These are phyloP conservation scores for Erannis defoliaria DNA, from an alignment of 2,888 invertebrate species.

Conservation along the genomic window DNA sequence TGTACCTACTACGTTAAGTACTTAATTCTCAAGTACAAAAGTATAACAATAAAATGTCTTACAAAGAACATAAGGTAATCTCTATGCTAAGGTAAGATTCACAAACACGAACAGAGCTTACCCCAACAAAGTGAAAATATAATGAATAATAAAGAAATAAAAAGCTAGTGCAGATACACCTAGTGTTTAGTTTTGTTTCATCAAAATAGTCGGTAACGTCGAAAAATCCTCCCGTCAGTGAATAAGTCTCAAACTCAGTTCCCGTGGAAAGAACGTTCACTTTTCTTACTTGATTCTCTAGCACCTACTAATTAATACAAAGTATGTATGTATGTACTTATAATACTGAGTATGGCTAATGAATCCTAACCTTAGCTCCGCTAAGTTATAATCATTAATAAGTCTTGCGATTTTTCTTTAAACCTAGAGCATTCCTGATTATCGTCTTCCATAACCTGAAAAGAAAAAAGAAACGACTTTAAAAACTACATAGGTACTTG, in stretches of 20 bases:
- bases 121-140: background rate
- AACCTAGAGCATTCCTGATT: conserved; percentile 44
- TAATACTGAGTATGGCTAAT: conserved; percentile 27
- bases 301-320: too few relatives aligned
- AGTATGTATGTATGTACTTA: too few relatives aligned
- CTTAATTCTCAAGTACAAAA: conserved; percentile 18
- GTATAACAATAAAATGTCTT: conserved; percentile 39
- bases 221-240: too few relatives aligned
- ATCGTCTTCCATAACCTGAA: conserved; percentile 73
- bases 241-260: too few relatives aligned
- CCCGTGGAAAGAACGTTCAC: too few relatives aligned
- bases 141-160: background rate
- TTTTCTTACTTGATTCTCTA: background rate
- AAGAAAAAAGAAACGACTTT: conserved; percentile 50
- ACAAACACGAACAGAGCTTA: background rate
- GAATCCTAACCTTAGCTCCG: conserved; percentile 31
- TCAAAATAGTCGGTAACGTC: background rate
- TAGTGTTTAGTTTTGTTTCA: background rate
- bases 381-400: conserved; percentile 41
- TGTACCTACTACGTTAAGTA: background rate
- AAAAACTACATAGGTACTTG: too few relatives aligned
- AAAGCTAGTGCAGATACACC: background rate
- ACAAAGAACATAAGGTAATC: conserved; percentile 3
- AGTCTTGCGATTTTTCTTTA: conserved; percentile 41
- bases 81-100: background rate